phyloP scores from a whole-genome alignment of 2,113 vertebrate genomes.

The Hippotragus niger region DNA sequence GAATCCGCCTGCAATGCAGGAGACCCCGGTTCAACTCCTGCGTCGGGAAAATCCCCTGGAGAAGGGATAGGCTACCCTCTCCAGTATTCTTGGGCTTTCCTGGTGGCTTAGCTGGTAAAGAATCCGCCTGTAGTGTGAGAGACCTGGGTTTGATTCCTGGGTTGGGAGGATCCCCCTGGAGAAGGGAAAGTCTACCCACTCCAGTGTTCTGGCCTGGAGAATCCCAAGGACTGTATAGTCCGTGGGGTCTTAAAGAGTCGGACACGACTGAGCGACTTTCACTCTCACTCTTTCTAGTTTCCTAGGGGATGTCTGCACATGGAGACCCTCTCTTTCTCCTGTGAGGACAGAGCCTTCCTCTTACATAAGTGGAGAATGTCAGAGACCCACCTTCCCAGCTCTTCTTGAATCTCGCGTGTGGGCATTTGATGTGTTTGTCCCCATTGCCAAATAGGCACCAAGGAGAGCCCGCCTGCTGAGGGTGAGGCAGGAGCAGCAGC shows the following conservation, averaged over 20 bases:
- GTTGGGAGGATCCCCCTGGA: neutral
- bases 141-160: neutral
- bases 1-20: neutral
- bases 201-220: neutral
- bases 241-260: neutral
- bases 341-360: neutral
- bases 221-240: neutral
- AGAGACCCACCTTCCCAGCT: neutral
- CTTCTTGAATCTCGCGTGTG: neutral
- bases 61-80: neutral
- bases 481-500: neutral
- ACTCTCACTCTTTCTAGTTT: neutral
- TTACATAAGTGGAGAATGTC: neutral
- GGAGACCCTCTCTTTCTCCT: neutral
- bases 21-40: neutral
- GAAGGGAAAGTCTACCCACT: neutral
- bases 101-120: neutral
- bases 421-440: neutral
- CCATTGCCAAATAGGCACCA: neutral
- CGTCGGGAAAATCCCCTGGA: rapidly evolving
- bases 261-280: neutral
- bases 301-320: neutral
- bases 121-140: neutral
- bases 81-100: neutral
- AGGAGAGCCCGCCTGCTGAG: neutral